A percentile compares a stretch with the other conserved stretches of the same genome.
Conservation (phyloP, 2,113 vertebrate genomes). For the Rhagologus leucostigma region DNA sequence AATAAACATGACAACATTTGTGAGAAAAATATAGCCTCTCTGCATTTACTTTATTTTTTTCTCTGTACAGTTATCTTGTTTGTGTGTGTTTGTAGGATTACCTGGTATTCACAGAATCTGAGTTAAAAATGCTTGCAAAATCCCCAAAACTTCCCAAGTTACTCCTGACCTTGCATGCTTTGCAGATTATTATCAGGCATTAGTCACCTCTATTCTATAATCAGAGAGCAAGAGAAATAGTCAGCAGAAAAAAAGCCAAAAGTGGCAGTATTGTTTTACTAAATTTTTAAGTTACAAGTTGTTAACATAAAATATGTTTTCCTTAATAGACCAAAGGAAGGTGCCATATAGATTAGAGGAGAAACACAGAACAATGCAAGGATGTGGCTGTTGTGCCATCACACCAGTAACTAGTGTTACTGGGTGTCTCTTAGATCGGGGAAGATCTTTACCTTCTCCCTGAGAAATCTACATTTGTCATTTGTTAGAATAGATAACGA, state of each 20-base stretch:
- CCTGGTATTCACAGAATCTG: not conserved
- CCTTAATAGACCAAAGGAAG: not conserved
- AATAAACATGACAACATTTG: not conserved
- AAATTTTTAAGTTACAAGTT: not conserved
- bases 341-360: not conserved
- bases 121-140: not conserved
- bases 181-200: not conserved
- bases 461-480: not conserved
- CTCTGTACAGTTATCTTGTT: not conserved
- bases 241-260: not conserved
- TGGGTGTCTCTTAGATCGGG: not conserved
- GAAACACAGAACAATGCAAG: not conserved
- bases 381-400: not conserved
- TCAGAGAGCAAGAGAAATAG: not conserved
- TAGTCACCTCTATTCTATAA: not conserved
- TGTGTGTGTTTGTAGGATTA: not conserved
- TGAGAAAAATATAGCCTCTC: not conserved
- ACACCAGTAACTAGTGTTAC: not conserved
- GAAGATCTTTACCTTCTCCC: not conserved
- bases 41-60: not conserved
- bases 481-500: not conserved
- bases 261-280: not conserved
- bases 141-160: not conserved
- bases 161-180: not conserved
- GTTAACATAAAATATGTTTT: not conserved